Evolutionary conservation across 1,140 invertebrate genomes (phyloP), one percentile per base, ranked within the genome.

Genomic region (Tetraneura akinire): DNA sequence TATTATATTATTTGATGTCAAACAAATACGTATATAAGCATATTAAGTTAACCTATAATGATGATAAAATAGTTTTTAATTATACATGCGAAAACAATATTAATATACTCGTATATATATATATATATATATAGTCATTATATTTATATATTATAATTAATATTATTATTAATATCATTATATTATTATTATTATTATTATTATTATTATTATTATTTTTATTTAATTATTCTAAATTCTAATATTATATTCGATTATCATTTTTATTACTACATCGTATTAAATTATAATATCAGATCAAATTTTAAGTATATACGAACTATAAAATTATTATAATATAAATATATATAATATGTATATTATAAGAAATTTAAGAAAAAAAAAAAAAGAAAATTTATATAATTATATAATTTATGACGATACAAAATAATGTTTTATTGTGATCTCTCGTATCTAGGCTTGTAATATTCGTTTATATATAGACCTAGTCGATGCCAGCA

Each of bases 71-170:
- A 55, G 32, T 57, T 55, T 26, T 71, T 47, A 37, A 21, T 4
- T 13, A 32, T 21, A n/a, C 8, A n/a, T 10, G 37, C 14, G 11
- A 70, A 9, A 49, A 29, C 4, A 55, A 55, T 55, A 76, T 37
- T 37, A 8, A 57, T 55, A 76, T 18, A 76, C 51, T 76, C 71
- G 57, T 76, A 76, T 76, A 76, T 76, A 37, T n/a, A n/a, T n/a
- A n/a, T n/a, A 62, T 32, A n/a, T 37, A 8, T 37, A 57, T 55
- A 76, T 18, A 76, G 71, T 76, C 71, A 76, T 76, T 76, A 76
- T 76, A 76, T 76, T 55, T n/a, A n/a, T n/a, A n/a, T n/a, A 62
- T 32, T 62, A 62, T 29, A 29, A 62, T 62, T 29, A 62, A 29
- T 62, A 62, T 62, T 62, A 62, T 32, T 62, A 62, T 37, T 37